Conservation (phyloP, 2,888 invertebrate genomes). For the Chelonus formosanus region DNA sequence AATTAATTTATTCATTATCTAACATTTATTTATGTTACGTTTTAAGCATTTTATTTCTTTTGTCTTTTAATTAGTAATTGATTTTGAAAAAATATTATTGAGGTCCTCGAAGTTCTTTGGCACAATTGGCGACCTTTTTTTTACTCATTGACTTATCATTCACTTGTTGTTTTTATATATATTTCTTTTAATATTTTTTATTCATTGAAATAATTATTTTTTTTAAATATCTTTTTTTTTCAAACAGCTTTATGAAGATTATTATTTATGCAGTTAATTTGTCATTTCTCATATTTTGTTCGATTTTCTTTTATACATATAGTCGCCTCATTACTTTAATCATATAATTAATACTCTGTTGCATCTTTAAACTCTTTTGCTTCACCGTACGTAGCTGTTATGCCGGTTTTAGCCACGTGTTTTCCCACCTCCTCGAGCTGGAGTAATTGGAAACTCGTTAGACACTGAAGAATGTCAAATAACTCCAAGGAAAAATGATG, state of each 20-base stretch:
- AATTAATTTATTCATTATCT: background rate
- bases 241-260: too few species aligned
- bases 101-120: slow-evolving; percentile 32
- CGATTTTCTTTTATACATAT: background rate
- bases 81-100: slow-evolving; percentile 9
- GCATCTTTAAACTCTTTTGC: background rate
- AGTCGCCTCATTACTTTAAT: slow-evolving; percentile 9
- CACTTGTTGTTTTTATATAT: slow-evolving; percentile 3
- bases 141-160: slow-evolving; percentile 8
- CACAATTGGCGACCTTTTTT: slow-evolving; percentile 32
- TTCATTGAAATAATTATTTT: background rate
- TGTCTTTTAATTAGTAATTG: background rate
- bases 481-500: too few species aligned
- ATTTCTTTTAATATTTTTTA: background rate
- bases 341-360: background rate
- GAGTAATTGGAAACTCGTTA: slow-evolving; percentile 1
- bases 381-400: background rate
- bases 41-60: slow-evolving; percentile 12
- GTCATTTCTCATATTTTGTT: background rate
- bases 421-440: slow-evolving; percentile 4
- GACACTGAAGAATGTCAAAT: background rate
- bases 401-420: background rate
- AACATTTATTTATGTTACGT: background rate
- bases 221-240: background rate
- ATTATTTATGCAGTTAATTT: too few species aligned